A percentile compares a stretch with the other conserved stretches of the same genome.
Evolutionary conservation across 1,140 invertebrate species (phyloP).

Genomic region (Drosophila kurseongensis): DNA sequence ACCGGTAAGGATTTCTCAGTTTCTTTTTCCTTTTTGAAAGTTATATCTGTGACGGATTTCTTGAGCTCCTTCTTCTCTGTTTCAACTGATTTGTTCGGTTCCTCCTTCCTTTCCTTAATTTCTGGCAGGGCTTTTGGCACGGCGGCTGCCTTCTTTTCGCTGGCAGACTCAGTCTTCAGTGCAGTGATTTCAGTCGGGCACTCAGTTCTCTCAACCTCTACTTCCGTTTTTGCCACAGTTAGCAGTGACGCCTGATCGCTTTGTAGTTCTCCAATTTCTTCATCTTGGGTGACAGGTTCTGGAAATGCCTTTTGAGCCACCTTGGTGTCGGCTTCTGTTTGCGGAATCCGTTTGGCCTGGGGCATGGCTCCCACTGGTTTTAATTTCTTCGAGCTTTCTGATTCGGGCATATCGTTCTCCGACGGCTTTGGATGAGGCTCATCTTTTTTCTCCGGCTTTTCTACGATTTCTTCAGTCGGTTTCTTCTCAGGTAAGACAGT

Average conservation of each 20-base stretch:
- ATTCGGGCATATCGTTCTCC: too few relatives aligned
- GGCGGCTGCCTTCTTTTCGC: background rate
- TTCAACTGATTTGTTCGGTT: background rate
- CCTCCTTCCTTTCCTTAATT: background rate
- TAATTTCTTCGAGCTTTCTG: background rate
- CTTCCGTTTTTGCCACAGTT: background rate
- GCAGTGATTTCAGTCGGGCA: background rate
- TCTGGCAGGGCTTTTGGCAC: background rate
- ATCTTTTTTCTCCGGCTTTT: background rate
- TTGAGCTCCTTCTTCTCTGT: background rate
- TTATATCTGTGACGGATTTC: background rate
- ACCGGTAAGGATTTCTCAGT: background rate
- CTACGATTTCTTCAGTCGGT: background rate
- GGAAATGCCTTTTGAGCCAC: background rate
- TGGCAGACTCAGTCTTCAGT: background rate
- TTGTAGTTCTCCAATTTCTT: background rate
- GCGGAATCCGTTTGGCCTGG: background rate
- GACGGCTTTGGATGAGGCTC: background rate
- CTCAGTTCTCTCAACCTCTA: background rate
- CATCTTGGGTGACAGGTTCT: background rate
- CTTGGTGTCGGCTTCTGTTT: background rate
- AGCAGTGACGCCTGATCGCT: background rate
- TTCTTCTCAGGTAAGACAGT: background rate
- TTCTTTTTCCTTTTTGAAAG: background rate
- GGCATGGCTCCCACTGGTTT: background rate